These are phyloP conservation scores for Megalopta genalis DNA, from an alignment of 1,140 invertebrate genomes.

Conservation along the genomic window DNA sequence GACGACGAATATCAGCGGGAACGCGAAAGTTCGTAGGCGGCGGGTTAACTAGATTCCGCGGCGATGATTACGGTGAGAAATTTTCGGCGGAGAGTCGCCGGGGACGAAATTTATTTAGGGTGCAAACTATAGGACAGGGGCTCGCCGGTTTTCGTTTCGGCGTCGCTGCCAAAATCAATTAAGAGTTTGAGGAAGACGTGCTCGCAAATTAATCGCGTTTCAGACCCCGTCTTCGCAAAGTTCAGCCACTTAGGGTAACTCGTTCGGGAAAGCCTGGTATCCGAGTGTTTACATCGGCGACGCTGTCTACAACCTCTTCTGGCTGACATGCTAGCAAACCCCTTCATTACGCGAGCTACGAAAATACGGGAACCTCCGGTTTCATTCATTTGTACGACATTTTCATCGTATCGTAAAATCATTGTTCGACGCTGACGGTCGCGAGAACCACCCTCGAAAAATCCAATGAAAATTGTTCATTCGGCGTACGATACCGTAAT, in stretches of 20 bases:
- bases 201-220: conserved; percentile 25
- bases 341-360: neutral
- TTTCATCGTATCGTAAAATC: too few species aligned
- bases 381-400: neutral
- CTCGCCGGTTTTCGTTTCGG: neutral
- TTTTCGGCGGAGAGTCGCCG: too few species aligned
- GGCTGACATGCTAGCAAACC: conserved; percentile 5
- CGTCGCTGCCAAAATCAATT: conserved; percentile 14
- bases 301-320: neutral
- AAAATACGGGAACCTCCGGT: neutral
- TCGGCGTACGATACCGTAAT: too few species aligned
- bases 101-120: neutral
- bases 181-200: conserved; percentile 19
- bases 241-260: conserved; percentile 34
- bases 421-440: too few species aligned
- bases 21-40: too few species aligned
- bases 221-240: conserved; percentile 1
- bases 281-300: conserved; percentile 18
- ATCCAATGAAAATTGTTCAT: too few species aligned
- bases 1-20: too few species aligned
- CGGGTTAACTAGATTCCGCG: too few species aligned
- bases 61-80: too few species aligned
- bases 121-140: neutral
- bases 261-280: neutral
- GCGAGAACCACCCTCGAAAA: too few species aligned